A percentile compares a stretch with the other conserved stretches of the same genome.
These are phyloP conservation scores for Sturmia bella DNA, from an alignment of 2,888 invertebrate species.

Conservation along the genomic window DNA sequence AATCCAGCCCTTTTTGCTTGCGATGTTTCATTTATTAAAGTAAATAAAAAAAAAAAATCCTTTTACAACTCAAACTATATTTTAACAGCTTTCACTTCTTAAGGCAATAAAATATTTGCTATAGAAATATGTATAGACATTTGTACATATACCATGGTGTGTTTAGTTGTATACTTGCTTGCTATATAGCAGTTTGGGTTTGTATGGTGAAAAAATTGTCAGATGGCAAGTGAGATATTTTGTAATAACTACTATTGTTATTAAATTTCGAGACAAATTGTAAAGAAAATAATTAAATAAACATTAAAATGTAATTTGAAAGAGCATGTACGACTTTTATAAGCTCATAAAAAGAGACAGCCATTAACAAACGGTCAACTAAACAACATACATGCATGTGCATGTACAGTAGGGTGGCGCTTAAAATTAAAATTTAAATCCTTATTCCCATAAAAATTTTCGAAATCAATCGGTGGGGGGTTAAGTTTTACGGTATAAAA, in stretches of 20 bases:
- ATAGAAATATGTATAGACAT: not conserved
- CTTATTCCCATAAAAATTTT: too few species aligned
- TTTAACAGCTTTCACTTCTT: slow-evolving; percentile 48
- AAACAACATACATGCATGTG: not conserved
- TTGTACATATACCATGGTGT: too few species aligned
- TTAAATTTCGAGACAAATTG: not conserved
- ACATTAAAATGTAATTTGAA: slow-evolving; percentile 36
- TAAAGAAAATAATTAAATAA: slow-evolving; percentile 5
- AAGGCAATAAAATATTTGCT: slow-evolving; percentile 13
- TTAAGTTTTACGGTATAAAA: too few species aligned
- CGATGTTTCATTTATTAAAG: slow-evolving; percentile 13
- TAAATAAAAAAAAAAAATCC: slow-evolving; percentile 18
- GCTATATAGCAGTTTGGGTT: not conserved
- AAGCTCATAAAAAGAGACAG: slow-evolving; percentile 22
- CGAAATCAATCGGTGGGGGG: too few species aligned
- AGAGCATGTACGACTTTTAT: slow-evolving; percentile 41
- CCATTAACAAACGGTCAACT: not conserved
- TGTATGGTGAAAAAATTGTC: not conserved
- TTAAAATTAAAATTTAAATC: too few species aligned
- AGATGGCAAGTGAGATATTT: not conserved
- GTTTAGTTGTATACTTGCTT: not conserved
- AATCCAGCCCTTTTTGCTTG: slow-evolving; percentile 3
- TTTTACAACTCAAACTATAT: slow-evolving; percentile 13
- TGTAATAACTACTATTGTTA: not conserved
- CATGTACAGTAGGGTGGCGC: too few species aligned